Conservation (phyloP, 2,888 invertebrate genomes). For the Seira musarum region DNA sequence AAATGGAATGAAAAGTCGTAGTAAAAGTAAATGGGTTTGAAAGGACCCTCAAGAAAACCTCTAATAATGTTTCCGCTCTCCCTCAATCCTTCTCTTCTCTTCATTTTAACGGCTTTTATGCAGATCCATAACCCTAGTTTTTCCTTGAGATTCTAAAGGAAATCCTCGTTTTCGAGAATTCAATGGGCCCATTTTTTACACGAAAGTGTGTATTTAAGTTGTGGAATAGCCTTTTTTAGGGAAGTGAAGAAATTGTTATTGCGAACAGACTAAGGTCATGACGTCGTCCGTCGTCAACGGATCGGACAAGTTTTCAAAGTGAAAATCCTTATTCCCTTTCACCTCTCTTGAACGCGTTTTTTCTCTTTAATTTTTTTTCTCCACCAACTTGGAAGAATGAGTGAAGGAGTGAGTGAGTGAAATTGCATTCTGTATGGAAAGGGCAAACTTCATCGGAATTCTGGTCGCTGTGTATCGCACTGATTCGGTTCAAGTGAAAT, state of each 20-base stretch:
- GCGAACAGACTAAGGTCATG: constrained; percentile 50
- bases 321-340: constrained; percentile 25
- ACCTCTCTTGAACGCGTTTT: not conserved
- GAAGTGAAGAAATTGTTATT: constrained; percentile 52
- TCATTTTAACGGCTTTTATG: not conserved
- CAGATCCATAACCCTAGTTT: constrained; percentile 7
- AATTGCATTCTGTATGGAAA: constrained; percentile 17
- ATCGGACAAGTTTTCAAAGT: constrained; percentile 18
- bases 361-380: not conserved
- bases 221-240: constrained; percentile 50
- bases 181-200: constrained; percentile 46
- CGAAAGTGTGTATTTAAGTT: constrained; percentile 53
- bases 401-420: too few species aligned
- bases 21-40: constrained; percentile 34
- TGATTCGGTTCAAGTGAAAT: constrained; percentile 23
- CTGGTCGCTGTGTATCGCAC: constrained; percentile 37
- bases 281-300: not conserved
- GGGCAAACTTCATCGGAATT: constrained; percentile 47
- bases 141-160: constrained; percentile 9
- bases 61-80: constrained; percentile 38
- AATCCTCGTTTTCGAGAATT: constrained; percentile 43
- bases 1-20: not conserved
- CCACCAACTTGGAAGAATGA: constrained; percentile 35
- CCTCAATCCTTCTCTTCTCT: constrained; percentile 22
- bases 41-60: constrained; percentile 24